Percentiles rank a stretch among this genome's conserved stretches.
Conservation (phyloP, 2,888 invertebrate genomes). For the Chrysolina haemoptera region DNA sequence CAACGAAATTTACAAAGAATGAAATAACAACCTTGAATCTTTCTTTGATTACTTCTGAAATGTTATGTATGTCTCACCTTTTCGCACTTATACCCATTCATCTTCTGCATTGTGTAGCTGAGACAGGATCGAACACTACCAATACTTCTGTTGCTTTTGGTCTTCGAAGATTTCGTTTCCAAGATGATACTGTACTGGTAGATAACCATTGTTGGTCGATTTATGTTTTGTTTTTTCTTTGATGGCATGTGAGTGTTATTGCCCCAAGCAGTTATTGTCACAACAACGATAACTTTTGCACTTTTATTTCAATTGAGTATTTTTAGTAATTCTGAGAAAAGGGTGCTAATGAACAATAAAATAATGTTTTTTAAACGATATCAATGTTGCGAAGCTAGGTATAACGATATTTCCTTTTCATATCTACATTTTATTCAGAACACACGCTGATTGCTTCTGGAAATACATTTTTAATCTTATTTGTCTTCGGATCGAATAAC, state of each 20-base stretch:
- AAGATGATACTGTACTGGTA: conserved; percentile 40
- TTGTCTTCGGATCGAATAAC: too few species aligned
- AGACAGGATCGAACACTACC: conserved; percentile 44
- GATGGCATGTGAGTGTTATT: conserved; percentile 28
- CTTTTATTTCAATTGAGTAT: conserved; percentile 14
- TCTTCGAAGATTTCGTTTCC: conserved; percentile 30
- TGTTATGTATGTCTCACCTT: conserved; percentile 26
- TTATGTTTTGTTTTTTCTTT: conserved; percentile 22
- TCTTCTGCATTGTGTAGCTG: conserved; percentile 54
- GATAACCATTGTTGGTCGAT: conserved; percentile 30
- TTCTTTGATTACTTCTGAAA: background rate
- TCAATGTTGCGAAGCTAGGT: too few species aligned
- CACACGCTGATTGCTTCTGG: too few species aligned
- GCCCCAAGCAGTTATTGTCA: conserved; percentile 22
- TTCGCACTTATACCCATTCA: conserved; percentile 41
- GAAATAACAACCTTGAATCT: background rate
- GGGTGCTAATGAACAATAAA: too few species aligned
- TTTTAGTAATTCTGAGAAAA: background rate
- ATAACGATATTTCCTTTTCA: too few species aligned
- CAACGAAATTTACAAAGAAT: background rate
- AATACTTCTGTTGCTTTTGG: conserved; percentile 20
- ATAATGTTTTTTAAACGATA: too few species aligned
- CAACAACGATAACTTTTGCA: conserved; percentile 28
- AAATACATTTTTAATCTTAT: too few species aligned
- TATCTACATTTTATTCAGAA: too few species aligned